phyloP scores from a whole-genome alignment of 1,140 invertebrate genomes.

The Armadillidium nasatum region DNA sequence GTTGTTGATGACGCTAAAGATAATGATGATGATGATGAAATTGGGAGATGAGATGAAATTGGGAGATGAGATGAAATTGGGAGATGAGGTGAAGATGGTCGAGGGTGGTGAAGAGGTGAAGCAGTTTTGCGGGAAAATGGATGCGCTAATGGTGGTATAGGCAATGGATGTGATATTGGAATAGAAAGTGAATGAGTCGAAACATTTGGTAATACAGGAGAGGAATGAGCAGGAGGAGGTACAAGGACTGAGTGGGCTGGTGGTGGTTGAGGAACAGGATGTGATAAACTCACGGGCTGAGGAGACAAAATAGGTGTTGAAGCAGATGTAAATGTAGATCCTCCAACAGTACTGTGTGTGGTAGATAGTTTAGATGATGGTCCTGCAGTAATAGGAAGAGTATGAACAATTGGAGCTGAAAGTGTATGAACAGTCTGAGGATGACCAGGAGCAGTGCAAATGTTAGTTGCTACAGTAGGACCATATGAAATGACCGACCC shows the following conservation, averaged over 20 bases:
- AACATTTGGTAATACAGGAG: constrained; percentile 4
- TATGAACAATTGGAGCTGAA: background rate
- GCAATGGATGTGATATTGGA: background rate
- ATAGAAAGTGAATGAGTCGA: background rate
- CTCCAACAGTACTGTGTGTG: background rate
- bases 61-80: background rate
- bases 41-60: background rate
- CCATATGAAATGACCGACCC: background rate
- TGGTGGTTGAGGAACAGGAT: background rate
- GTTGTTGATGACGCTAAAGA: too few species aligned
- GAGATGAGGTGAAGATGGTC: background rate
- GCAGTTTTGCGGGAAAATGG: background rate
- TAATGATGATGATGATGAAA: background rate
- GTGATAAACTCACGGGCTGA: background rate
- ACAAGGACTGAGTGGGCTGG: constrained; percentile 7
- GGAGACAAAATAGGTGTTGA: constrained; percentile 12
- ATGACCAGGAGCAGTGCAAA: background rate
- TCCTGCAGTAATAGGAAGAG: background rate
- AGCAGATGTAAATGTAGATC: background rate
- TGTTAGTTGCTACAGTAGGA: background rate
- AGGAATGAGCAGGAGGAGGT: constrained; percentile 28
- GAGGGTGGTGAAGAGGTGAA: background rate
- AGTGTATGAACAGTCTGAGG: constrained; percentile 3
- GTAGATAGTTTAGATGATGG: background rate
- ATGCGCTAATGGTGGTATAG: background rate